Evolutionary conservation across 2,797 vertebrate genomes (phyloP).

Genomic region (Myiotriccus ornatus): DNA sequence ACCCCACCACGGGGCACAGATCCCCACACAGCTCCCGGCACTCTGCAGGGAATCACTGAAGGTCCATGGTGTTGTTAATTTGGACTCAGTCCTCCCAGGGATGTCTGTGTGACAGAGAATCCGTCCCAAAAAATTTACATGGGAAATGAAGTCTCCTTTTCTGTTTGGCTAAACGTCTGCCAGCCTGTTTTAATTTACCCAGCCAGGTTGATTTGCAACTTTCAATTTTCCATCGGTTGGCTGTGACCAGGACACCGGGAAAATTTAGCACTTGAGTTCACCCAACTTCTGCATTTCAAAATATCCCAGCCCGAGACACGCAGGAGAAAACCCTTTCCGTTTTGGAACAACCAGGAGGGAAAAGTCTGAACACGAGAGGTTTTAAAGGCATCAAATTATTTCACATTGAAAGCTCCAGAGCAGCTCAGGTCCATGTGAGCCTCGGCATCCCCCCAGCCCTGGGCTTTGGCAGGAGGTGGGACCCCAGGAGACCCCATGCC

Average conservation of each 20-base stretch:
- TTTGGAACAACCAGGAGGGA: conserved; percentile 62
- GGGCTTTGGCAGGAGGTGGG: not conserved
- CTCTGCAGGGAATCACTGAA: accelerated
- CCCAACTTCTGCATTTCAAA: conserved; percentile 62
- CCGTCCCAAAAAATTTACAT: conserved; percentile 38
- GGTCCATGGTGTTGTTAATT: accelerated
- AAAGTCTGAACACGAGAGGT: conserved; percentile 62
- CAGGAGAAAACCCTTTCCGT: conserved; percentile 66
- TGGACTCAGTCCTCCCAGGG: not conserved
- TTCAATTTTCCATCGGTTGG: conserved; percentile 65
- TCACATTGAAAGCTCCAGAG: not conserved
- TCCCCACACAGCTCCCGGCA: not conserved
- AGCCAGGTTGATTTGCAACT: conserved; percentile 65
- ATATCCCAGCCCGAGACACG: conserved; percentile 62
- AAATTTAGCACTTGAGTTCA: conserved; percentile 65
- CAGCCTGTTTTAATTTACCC: conserved; percentile 66
- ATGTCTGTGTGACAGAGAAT: conserved; percentile 18
- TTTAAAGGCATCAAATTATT: conserved; percentile 58
- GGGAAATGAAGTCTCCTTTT: conserved; percentile 72
- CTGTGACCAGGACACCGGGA: conserved; percentile 65
- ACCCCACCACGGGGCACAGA: accelerated
- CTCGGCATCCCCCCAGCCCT: not conserved
- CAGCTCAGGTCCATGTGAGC: not conserved
- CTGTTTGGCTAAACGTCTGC: conserved; percentile 68
- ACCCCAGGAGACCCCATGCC: not conserved